These are phyloP conservation scores for Mellilla xanthometata DNA, from an alignment of 2,888 invertebrate genomes.

Conservation along the genomic window DNA sequence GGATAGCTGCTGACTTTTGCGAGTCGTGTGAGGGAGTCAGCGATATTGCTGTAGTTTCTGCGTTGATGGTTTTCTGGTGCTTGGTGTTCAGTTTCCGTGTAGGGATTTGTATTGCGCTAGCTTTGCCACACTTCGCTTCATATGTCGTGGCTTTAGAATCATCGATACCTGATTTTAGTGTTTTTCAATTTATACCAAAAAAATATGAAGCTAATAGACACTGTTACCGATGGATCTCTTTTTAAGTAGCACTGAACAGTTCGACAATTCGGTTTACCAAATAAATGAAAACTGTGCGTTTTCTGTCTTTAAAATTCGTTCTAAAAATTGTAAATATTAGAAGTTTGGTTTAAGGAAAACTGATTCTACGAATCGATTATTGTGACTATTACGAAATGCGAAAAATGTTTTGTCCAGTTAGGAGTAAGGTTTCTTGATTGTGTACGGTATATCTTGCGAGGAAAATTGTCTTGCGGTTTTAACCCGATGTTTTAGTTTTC, in stretches of 20 bases:
- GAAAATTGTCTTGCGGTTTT: slow-evolving; percentile 38
- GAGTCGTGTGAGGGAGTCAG: not conserved
- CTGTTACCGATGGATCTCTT: slow-evolving; percentile 82
- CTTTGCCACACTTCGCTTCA: slow-evolving; percentile 22
- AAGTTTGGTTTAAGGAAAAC: slow-evolving; percentile 46
- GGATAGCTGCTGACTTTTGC: slow-evolving; percentile 6
- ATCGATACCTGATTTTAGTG: slow-evolving; percentile 73
- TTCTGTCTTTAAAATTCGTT: slow-evolving; percentile 61
- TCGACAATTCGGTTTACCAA: slow-evolving; percentile 60
- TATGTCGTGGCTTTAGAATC: slow-evolving; percentile 40
- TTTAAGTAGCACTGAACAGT: slow-evolving; percentile 43
- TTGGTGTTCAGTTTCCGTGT: too few species aligned
- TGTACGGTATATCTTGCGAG: slow-evolving; percentile 39
- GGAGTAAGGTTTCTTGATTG: slow-evolving; percentile 48
- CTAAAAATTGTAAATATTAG: slow-evolving; percentile 70
- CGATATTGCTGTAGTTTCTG: slow-evolving; percentile 9
- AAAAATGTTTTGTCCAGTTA: slow-evolving; percentile 64
- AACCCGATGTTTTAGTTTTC: slow-evolving; percentile 48
- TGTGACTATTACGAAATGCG: slow-evolving; percentile 47
- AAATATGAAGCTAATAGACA: slow-evolving; percentile 73
- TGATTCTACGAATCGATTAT: slow-evolving; percentile 47
- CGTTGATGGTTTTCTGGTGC: slow-evolving; percentile 3
- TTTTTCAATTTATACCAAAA: slow-evolving; percentile 81
- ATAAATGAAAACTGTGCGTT: slow-evolving; percentile 59
- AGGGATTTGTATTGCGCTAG: slow-evolving; percentile 4